Base-by-base conservation (phyloP, 2,888 invertebrate genomes). In the Tinea semifulvella region DNA sequence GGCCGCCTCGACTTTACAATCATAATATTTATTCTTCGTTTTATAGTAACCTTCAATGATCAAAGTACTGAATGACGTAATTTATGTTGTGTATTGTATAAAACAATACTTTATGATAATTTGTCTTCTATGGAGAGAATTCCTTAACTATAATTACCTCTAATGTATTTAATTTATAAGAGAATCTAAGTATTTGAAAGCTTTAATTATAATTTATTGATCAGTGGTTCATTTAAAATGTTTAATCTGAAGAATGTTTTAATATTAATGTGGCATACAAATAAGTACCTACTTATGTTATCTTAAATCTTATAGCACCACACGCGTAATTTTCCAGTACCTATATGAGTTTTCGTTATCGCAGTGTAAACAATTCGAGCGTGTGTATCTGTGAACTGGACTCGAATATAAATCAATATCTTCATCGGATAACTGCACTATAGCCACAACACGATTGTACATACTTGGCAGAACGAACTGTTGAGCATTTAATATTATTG, bases 11-110 rank as follows among this genome's bases (percentile, higher is more conserved):
- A 66, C 68, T 74, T 69, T 73, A 77, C 76, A 77, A 77, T 79
- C 80, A 80, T 80, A 80, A 80, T 80, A 80, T 80, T 80, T 79
- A 79, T 80, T 75, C 63, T 73, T 75, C 74, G 67, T 71, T 72
- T 64, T 62, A 72, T 71, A 69, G 71, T 80, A 76, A 80, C 80
- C 80, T 76, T 80, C 74, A 66, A 71, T 68, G 74, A 71, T 72
- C 74, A 75, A 77, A 74, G 76, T 76, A 76, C 73, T 75, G 67
- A 71, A 72, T 77, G 72, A 77, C 72, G 75, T 73, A 77, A 77
- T 66, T 63, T 65, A 58, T 60, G 57, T 60, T 14, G 25, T n/a
- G 45, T 36, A 18, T 36, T 31, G 16, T 36, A 26, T 42, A 8
- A 42, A 26, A 42, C 18, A 36, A 18, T 36, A 36, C 18, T 36